Base-by-base conservation (phyloP, 2,113 vertebrate genomes). In the Papio anubis region DNA sequence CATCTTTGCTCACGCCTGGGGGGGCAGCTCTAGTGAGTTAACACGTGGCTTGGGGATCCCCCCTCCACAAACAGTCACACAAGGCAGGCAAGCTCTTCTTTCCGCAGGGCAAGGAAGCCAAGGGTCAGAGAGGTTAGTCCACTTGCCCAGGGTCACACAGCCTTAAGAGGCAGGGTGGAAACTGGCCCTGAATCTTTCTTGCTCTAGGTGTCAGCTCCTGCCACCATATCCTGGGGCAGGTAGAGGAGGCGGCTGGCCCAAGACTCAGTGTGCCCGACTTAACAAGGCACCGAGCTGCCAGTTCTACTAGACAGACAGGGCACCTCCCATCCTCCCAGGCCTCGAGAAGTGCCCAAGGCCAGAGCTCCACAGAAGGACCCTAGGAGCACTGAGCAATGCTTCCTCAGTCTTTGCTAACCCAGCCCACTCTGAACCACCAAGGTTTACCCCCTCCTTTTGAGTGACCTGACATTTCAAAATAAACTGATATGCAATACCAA, bases 1-100 rank as follows among this genome's bases (percentile, higher is more conserved):
- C 27, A 6, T 14, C 0, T 64, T 7, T 1, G 10, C 21, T n/a
- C 84, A 21, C 13, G 10, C 16, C 10, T 0, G 1, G 72, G 16
- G 48, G 30, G 64, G 43, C 2, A 27, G 5, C 30, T 12, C 38
- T 14, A 23, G 30, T 9, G 84, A 45, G 20, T 16, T 5, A 23
- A 38, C 21, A 3, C 25, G 3, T 18, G 61, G 76, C 48, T 81
- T 30, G 66, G 79, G 20, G n/a, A 35, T 21, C 14, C n/a, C 50
- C 38, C 12, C 35, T 61, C n/a, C 7, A 17, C 66, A 18, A 16
- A n/a, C 64, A 35, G 30, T 32, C 61, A 64, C 6, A 3, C 61
- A 32, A 64, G 27, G 27, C 61, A 61, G 16, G 55, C 35, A 20
- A 48, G 66, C 40, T 64, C 27, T 66, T 72, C 94, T 48, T 3